Base-by-base conservation (phyloP, 2,888 invertebrate species). In the Eulithis testata region DNA sequence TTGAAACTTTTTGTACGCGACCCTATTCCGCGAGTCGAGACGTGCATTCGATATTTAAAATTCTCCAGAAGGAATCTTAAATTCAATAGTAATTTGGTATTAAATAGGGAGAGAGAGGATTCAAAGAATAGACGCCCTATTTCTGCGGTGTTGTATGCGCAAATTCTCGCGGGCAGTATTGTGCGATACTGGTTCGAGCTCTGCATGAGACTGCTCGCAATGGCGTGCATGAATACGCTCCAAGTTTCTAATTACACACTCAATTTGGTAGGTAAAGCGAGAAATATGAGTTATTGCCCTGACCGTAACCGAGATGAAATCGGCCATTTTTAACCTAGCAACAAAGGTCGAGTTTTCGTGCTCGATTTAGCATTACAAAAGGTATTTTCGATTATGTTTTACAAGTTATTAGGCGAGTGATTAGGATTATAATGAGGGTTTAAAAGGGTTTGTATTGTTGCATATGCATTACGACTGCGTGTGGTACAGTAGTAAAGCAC, bases 121-220 rank as follows among this genome's bases (percentile, higher is more conserved):
- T 87, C 87, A 88, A 89, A 86, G 82, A 80, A 59, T 76, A 68
- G 60, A 86, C 87, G 87, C 90, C 90, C 89, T 88, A 87, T 89
- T 90, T 88, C 88, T 90, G 91, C 88, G 91, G 91, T 91, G 88
- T 88, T 89, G 89, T 90, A 91, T 88, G 89, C 85, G 91, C 91
- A 85, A 91, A 90, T 81, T 90, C 89, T 87, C 83, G 84, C 84
- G 81, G 84, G 83, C 84, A 75, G 69, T 86, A 89, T 87, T 90
- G 86, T 88, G 82, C 83, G 54, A 83, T 86, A 89, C 91, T 90
- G 91, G 91, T 91, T 88, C 73, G 84, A 73, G 73, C 91, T 57
- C 91, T 89, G 91, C 91, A 78, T 91, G 92, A 87, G 85, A 85
- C 86, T 86, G 79, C 80, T 84, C 78, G 79, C 79, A 80, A 74